Evolutionary conservation across 1,140 invertebrate genomes (phyloP).

Genomic region (Psix sp.): DNA sequence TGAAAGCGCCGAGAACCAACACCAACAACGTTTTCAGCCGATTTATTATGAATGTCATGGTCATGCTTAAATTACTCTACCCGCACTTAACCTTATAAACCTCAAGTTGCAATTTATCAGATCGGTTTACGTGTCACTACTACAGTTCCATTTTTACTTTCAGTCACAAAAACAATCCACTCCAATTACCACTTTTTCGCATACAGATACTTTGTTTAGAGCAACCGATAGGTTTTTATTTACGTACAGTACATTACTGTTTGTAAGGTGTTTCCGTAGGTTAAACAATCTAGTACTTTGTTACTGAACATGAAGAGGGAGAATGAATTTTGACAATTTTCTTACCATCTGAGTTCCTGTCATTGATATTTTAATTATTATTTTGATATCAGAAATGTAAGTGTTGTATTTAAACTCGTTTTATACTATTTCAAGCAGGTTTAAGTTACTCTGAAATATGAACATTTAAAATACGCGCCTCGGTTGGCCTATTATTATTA

Average conservation of each 20-base stretch:
- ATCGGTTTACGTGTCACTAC: background rate
- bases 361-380: no score
- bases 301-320: background rate
- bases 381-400: no score
- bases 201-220: background rate
- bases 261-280: background rate
- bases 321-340: no score
- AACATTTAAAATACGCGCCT: no score
- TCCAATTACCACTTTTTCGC: background rate
- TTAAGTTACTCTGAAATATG: no score
- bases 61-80: constrained; percentile 51
- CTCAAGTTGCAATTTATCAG: background rate
- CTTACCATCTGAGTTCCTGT: no score
- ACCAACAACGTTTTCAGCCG: constrained; percentile 76
- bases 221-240: no score
- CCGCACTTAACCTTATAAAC: constrained; percentile 37
- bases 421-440: no score
- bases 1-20: constrained; percentile 74
- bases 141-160: background rate
- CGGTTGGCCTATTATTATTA: no score
- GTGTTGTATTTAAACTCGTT: no score
- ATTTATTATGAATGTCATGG: constrained; percentile 71
- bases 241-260: background rate
- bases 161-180: background rate
- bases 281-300: constrained; percentile 1